Percentiles rank a stretch among this genome's conserved stretches.
Conservation (phyloP, 1,140 invertebrate genomes). For the Oedothorax gibbosus region DNA sequence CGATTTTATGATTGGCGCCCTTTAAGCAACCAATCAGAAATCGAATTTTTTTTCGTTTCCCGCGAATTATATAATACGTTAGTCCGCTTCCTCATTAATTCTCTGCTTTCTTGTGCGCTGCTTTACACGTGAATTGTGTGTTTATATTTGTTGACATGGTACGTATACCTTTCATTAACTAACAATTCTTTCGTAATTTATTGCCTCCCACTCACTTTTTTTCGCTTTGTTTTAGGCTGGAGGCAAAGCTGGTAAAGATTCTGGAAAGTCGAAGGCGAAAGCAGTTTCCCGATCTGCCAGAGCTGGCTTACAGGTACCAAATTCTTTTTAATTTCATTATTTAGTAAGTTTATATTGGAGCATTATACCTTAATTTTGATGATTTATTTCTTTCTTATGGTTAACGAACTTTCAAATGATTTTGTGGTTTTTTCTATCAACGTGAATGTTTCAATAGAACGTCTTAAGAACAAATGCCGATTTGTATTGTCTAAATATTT, state of each 20-base stretch:
- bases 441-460: too few relatives aligned
- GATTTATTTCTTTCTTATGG: too few relatives aligned
- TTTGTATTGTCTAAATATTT: too few relatives aligned
- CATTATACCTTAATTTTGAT: too few relatives aligned
- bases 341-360: too few relatives aligned
- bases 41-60: conserved; percentile 18
- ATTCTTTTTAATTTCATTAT: neutral
- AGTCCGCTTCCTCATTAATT: neutral
- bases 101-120: too few relatives aligned
- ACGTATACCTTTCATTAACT: neutral
- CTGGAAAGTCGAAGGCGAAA: conserved; percentile 99
- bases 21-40: neutral
- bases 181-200: neutral
- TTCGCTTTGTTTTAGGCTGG: conserved; percentile 78
- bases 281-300: conserved; percentile 97
- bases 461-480: too few relatives aligned
- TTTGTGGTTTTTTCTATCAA: too few relatives aligned
- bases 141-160: neutral
- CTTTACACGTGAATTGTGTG: too few relatives aligned
- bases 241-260: conserved; percentile 99
- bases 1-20: too few relatives aligned
- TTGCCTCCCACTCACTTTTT: neutral
- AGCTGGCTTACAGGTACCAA: conserved; percentile 93
- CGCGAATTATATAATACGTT: conserved; percentile 23
- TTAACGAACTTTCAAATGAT: too few relatives aligned